These are phyloP conservation scores for Microtus pennsylvanicus DNA, from an alignment of 2,113 vertebrate genomes.

Conservation along the genomic window DNA sequence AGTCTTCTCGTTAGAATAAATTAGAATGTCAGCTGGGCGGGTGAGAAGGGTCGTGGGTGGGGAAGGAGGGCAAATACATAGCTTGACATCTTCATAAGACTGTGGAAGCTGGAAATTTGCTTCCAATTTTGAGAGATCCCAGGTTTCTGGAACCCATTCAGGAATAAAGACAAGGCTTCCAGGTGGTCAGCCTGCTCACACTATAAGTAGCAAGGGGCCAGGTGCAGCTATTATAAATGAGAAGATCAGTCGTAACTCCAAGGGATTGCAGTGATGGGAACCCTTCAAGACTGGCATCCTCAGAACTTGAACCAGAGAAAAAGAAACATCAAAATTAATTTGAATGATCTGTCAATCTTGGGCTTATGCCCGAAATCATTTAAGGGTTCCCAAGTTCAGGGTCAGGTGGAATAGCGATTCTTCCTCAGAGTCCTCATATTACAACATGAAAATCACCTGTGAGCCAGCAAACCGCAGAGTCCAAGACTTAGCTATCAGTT, in stretches of 20 bases:
- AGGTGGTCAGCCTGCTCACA: slow-evolving; percentile 70
- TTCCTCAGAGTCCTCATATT: neutral
- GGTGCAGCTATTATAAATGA: slow-evolving; percentile 53
- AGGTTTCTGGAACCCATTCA: slow-evolving; percentile 68
- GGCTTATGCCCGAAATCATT: neutral
- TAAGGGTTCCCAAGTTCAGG: neutral
- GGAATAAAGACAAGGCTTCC: slow-evolving; percentile 59
- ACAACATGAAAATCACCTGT: neutral
- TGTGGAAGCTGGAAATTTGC: neutral
- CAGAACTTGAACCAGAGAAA: neutral
- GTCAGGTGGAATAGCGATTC: neutral
- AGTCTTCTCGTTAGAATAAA: neutral
- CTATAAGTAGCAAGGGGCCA: slow-evolving; percentile 68
- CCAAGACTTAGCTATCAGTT: too few species aligned
- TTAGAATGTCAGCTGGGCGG: neutral
- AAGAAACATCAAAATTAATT: neutral
- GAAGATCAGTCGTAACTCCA: neutral
- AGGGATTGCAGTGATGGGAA: neutral
- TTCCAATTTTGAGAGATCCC: slow-evolving; percentile 62
- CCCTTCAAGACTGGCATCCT: neutral
- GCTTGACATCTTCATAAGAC: neutral
- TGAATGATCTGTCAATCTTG: neutral
- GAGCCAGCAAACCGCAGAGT: neutral
- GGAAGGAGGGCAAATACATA: neutral
- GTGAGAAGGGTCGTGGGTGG: neutral